Evolutionary conservation across 1,140 invertebrate species (phyloP).

Genomic region (Laupala kohalensis): DNA sequence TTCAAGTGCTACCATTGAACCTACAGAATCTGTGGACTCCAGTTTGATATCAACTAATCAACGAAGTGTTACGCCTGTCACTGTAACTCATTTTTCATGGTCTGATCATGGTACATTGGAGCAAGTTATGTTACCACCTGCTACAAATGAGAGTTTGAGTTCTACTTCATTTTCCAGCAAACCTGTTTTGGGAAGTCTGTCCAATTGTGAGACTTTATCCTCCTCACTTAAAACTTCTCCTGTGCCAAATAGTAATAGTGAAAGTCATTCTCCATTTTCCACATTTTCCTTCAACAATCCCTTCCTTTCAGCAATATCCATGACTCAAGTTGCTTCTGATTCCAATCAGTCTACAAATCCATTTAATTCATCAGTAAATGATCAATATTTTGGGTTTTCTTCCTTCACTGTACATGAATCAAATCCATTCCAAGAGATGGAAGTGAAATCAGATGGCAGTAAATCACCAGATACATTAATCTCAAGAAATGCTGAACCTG

Average conservation of each 20-base stretch:
- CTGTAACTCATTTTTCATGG: slow-evolving; percentile 39
- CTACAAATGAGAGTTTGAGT: not conserved
- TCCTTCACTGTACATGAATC: not conserved
- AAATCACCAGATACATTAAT: not conserved
- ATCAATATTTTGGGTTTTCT: slow-evolving; percentile 10
- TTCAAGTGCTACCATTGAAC: not conserved
- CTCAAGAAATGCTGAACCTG: not conserved
- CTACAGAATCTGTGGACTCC: not conserved
- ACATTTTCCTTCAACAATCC: slow-evolving; percentile 18
- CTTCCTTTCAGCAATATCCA: slow-evolving; percentile 6
- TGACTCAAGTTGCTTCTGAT: not conserved
- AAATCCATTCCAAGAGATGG: slow-evolving; percentile 7
- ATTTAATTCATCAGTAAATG: slow-evolving; percentile 2
- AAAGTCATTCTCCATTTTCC: not conserved
- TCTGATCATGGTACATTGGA: slow-evolving; percentile 34
- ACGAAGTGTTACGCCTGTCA: slow-evolving; percentile 32
- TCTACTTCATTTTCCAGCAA: not conserved
- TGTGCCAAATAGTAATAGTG: not conserved
- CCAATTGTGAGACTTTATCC: not conserved
- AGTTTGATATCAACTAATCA: slow-evolving; percentile 3
- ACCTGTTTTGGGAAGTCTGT: not conserved
- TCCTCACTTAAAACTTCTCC: not conserved
- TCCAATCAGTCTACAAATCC: slow-evolving; percentile 5
- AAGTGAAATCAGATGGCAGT: not conserved
- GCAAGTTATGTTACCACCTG: slow-evolving; percentile 19